Evolutionary conservation across 37 sponge, comb jelly and placozoan species (phyloP), one percentile per base, ranked within the genome.

Genomic region (Beroe ovata): DNA sequence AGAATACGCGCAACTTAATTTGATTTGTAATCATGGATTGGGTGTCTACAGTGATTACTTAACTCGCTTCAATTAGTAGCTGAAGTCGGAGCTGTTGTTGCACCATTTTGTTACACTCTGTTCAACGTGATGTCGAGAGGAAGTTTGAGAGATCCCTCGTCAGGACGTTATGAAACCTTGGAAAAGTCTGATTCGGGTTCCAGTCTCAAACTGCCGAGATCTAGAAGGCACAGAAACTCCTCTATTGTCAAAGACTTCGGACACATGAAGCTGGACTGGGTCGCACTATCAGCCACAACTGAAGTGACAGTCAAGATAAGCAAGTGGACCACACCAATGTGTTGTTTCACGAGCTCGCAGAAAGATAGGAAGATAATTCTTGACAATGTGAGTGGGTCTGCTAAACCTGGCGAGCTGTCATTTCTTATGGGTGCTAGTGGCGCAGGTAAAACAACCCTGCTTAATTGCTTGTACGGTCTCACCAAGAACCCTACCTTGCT

Each of bases 391-490:
- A 36, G 36, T n/a, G 84, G 84, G 11, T n/a, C 54, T 40, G 84
- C 84, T 32, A 42, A 40, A 22, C 84, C 84, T 4, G 84, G 84
- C 25, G 84, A 77, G 22, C 54, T 77, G 84, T 77, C 84, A n/a
- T 77, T 77, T 41, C 54, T 77, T 23, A 77, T 77, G 84, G 84
- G 84, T n/a, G 25, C 84, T 42, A 77, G 84, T 36, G 84, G 84
- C 18, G 42, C 84, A 0, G 84, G 84, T 18, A 77, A 77, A 25
- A 77, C 84, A 2, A 77, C 84, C 84, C 38, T 77, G 47, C 54
- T 77, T 42, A 77, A 42, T 54, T 77, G 84, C 41, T 54, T 77
- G 28, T 77, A 42, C 28, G 84, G 84, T 19, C n/a, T 36, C 47
- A 77, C 29, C 28, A 77, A 77, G 84, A 42, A 77, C 26, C 38